Evolutionary conservation across 1,140 invertebrate species (phyloP).

Genomic region (Drosophila nebulosa): DNA sequence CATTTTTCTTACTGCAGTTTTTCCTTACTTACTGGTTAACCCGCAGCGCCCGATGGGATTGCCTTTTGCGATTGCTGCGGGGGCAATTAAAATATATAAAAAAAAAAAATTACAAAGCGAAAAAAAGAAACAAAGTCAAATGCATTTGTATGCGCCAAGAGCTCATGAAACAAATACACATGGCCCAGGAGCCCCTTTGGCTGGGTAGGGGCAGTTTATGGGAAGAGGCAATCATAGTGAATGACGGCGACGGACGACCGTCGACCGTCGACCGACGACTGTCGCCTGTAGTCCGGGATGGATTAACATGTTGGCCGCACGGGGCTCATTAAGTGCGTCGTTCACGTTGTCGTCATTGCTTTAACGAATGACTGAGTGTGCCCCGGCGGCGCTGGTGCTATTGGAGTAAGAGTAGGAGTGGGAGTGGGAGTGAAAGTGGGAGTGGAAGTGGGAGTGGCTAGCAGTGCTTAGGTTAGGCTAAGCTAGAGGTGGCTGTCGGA

Average conservation of each 20-base stretch:
- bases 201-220: background rate
- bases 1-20: background rate
- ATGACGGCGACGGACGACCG: constrained; percentile 30
- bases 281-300: constrained; percentile 35
- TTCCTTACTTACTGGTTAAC: constrained; percentile 8
- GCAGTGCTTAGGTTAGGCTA: background rate
- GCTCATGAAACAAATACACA: constrained; percentile 55
- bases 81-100: constrained; percentile 54
- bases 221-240: constrained; percentile 25
- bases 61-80: constrained; percentile 2
- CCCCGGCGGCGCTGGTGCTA: constrained; percentile 37
- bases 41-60: constrained; percentile 7
- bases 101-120: constrained; percentile 25
- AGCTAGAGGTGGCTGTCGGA: background rate
- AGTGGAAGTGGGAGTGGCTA: background rate
- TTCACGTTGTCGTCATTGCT: constrained; percentile 46
- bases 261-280: constrained; percentile 13
- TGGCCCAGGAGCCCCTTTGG: background rate
- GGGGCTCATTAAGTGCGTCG: constrained; percentile 73
- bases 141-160: constrained; percentile 39
- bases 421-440: background rate
- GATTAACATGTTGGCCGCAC: constrained; percentile 72
- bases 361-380: constrained; percentile 52
- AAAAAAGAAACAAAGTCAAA: constrained; percentile 49
- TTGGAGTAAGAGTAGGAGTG: background rate